A percentile compares a stretch with the other conserved stretches of the same genome.
Evolutionary conservation across 2,797 vertebrate species (phyloP).

Genomic region (Staurois parvus): DNA sequence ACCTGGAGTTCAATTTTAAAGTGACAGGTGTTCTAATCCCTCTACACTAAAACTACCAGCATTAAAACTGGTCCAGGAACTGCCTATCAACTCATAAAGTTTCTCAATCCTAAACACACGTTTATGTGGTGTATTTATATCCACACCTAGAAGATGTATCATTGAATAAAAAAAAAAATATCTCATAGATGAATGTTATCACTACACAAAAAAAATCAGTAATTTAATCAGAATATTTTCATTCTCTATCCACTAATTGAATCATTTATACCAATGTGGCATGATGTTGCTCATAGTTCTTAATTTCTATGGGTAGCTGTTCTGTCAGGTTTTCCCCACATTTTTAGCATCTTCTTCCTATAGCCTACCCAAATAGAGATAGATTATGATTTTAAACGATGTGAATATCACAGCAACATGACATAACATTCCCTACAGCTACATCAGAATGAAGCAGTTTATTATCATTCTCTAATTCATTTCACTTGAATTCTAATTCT

Average conservation of each 20-base stretch:
- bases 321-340: constrained; percentile 15
- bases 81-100: too few species aligned
- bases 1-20: too few species aligned
- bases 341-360: constrained; percentile 2
- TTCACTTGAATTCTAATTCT: neutral
- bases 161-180: neutral
- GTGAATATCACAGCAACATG: constrained; percentile 1
- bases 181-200: neutral
- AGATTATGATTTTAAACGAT: constrained; percentile 25
- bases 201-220: neutral
- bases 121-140: neutral
- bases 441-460: constrained; percentile 12
- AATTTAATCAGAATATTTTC: neutral
- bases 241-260: neutral
- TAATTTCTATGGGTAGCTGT: neutral
- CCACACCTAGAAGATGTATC: neutral
- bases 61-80: too few species aligned
- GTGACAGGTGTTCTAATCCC: too few species aligned
- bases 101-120: too few species aligned
- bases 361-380: constrained; percentile 8
- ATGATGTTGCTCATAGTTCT: neutral
- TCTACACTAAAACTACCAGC: too few species aligned
- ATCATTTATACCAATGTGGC: neutral
- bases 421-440: constrained; percentile 12
- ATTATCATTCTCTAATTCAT: constrained; percentile 1